Base-by-base conservation (phyloP, 2,797 vertebrate species). In the Scolopax rusticola region DNA sequence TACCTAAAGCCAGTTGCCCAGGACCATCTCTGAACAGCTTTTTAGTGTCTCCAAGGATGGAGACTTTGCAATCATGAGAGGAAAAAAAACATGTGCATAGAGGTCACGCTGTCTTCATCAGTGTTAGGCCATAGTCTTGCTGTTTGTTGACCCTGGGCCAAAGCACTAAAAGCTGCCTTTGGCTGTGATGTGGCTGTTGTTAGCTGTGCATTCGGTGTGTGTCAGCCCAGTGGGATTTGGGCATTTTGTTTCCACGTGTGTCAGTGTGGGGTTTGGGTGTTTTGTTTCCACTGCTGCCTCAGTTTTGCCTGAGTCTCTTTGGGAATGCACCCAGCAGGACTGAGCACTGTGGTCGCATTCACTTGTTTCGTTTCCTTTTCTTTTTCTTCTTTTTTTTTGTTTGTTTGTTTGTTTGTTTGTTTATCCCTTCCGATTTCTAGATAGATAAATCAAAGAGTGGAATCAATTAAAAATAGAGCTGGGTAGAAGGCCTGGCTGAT, bases 391-490 rank as follows among this genome's bases (percentile, higher is more conserved):
- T 54, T 16, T 53, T 32, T 15, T 15, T 28, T 40, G 12, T 8
- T 16, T 41, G 6, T 41, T 41, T 7, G 36, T 36, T 36, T 36
- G 36, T 36, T 8, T 27, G 28, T 19, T 10, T 48, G 38, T 48
- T 18, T 19, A 20, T 8, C 2, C 8, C 6, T 48, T 82, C 32
- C 48, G 28, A 30, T 84, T 96, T 90, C 48, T 41, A 60, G 81
- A 40, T 76, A 38, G 67, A 30, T 90, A 76, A 81, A 80, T 70
- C 28, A 11, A 54, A 87, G 38, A 7, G 40, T 3, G 13, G 65
- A 85, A 69, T 87, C 60, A 76, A 63, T 84, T 74, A 80, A 69
- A 92, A 95, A 63, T 13, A 73, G 60, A 56, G 12, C 40, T 77
- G 60, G 36, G 28, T 50, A 56, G 86, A 78, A 93, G 74, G 56